phyloP scores from a whole-genome alignment of 1,140 invertebrate species.

The Drosophila subpulchrella region DNA sequence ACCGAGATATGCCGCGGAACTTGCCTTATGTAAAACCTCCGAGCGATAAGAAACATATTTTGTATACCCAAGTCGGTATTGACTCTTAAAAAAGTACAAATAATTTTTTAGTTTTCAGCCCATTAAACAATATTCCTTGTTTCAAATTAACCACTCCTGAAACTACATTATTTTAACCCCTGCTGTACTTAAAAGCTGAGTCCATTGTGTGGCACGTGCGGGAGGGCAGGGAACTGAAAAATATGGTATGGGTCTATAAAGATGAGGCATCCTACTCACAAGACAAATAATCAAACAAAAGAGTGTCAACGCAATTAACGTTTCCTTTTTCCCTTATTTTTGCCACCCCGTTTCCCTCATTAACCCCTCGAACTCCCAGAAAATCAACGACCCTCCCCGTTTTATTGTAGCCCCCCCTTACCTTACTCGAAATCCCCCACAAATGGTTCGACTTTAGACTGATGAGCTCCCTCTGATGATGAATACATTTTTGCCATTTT shows the following conservation, averaged over 20 bases:
- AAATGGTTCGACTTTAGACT: conserved; percentile 37
- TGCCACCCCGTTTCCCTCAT: background rate
- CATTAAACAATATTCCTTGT: background rate
- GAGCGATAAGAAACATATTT: conserved; percentile 53
- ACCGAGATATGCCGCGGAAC: conserved; percentile 42
- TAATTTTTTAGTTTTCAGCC: too few species aligned
- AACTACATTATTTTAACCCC: conserved; percentile 5
- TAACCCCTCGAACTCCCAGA: background rate
- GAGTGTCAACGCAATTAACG: conserved; percentile 66
- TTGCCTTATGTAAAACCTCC: conserved; percentile 42
- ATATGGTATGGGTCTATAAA: conserved; percentile 15
- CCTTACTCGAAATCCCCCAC: conserved; percentile 6
- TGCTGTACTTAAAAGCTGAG: background rate
- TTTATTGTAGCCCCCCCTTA: background rate
- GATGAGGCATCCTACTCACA: background rate
- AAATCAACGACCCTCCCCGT: background rate
- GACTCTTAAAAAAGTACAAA: background rate
- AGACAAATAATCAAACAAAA: conserved; percentile 44
- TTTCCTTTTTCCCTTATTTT: conserved; percentile 16
- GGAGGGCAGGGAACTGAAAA: background rate
- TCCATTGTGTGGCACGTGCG: conserved; percentile 24
- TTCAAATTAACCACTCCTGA: background rate
- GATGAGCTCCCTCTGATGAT: conserved; percentile 32
- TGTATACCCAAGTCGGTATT: background rate
- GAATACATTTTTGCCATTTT: conserved; percentile 71